Conservation (phyloP, 2,113 vertebrate species). For the Tragulus kanchil region DNA sequence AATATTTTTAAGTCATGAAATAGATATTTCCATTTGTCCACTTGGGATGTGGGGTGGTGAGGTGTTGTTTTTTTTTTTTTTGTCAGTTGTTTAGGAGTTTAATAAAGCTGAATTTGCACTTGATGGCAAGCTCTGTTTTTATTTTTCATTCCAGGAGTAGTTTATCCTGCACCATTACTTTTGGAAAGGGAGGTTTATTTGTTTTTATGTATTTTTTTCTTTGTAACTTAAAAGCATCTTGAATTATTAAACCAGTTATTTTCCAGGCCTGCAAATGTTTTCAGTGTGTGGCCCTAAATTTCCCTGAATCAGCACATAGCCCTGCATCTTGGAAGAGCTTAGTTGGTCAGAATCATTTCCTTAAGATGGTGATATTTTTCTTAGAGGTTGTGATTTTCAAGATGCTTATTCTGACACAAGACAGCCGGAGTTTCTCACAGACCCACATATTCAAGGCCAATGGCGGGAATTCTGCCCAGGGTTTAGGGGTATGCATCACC, state of each 20-base stretch:
- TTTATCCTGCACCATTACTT: slow-evolving; percentile 11
- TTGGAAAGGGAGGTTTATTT: slow-evolving; percentile 69
- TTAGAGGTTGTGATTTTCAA: neutral
- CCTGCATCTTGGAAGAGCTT: slow-evolving; percentile 46
- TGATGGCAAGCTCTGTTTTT: slow-evolving; percentile 41
- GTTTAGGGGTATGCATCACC: neutral
- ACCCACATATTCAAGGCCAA: neutral
- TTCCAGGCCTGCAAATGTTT: slow-evolving; percentile 81
- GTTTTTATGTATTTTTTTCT: slow-evolving; percentile 68
- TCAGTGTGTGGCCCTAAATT: slow-evolving; percentile 65
- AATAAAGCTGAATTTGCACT: neutral
- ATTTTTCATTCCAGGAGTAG: slow-evolving; percentile 43
- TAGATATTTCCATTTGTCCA: neutral
- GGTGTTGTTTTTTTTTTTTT: neutral
- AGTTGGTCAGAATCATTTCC: slow-evolving; percentile 4
- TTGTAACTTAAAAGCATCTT: slow-evolving; percentile 75
- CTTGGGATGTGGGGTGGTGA: neutral
- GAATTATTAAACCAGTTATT: slow-evolving; percentile 80
- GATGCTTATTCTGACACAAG: neutral
- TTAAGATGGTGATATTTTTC: neutral
- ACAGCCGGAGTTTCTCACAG: neutral
- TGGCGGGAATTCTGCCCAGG: neutral
- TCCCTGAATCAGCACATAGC: slow-evolving; percentile 70
- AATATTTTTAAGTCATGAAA: slow-evolving; percentile 58
- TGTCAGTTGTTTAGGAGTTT: neutral